These are phyloP conservation scores for Torymus tubicola DNA, from an alignment of 2,888 invertebrate genomes.

Conservation along the genomic window DNA sequence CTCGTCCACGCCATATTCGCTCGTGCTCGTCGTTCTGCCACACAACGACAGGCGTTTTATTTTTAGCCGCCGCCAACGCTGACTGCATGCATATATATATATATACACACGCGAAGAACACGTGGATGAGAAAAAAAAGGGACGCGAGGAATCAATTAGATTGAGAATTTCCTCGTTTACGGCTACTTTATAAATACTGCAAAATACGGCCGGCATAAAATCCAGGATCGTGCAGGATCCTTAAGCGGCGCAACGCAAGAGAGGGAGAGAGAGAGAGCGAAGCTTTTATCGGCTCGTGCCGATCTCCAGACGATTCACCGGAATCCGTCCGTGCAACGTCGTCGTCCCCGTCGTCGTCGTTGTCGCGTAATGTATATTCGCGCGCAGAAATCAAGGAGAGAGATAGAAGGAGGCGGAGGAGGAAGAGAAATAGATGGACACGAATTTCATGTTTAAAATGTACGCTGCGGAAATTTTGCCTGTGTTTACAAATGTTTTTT, in stretches of 20 bases:
- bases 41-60: background rate
- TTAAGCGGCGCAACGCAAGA: slow-evolving; percentile 18
- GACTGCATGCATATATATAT: background rate
- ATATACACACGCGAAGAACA: background rate
- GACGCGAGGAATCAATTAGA: slow-evolving; percentile 50
- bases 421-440: background rate
- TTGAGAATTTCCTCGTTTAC: slow-evolving; percentile 52
- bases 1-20: background rate
- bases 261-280: background rate
- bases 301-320: slow-evolving; percentile 51
- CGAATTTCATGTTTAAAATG: too few species aligned
- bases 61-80: slow-evolving; percentile 7
- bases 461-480: too few species aligned
- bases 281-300: slow-evolving; percentile 48
- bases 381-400: slow-evolving; percentile 2
- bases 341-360: slow-evolving; percentile 15
- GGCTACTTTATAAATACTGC: slow-evolving; percentile 57
- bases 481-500: too few species aligned
- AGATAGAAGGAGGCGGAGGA: slow-evolving; percentile 18
- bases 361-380: slow-evolving; percentile 16
- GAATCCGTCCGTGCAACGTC: slow-evolving; percentile 4
- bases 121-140: background rate
- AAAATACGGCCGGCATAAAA: slow-evolving; percentile 53
- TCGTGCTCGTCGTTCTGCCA: background rate
- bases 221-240: slow-evolving; percentile 49